These are phyloP conservation scores for Scarus forsteni DNA, from an alignment of 2,797 vertebrate species.

Conservation along the genomic window DNA sequence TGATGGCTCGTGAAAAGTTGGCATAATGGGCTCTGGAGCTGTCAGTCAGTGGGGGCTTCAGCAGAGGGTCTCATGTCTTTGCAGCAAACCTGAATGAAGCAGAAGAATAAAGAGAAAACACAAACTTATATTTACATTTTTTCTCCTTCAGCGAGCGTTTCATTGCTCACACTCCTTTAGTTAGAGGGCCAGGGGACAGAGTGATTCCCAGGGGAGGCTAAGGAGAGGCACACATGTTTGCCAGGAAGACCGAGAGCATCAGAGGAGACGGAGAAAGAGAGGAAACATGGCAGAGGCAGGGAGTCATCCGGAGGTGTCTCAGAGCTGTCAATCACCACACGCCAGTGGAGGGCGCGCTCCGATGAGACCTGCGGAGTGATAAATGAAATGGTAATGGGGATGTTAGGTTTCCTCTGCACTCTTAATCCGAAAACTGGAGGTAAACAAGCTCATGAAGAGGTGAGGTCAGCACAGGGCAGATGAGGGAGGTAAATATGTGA, in stretches of 20 bases:
- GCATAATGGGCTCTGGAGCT: constrained; percentile 38
- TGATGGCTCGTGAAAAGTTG: constrained; percentile 29
- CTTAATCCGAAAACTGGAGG: constrained; percentile 27
- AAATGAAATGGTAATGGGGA: constrained; percentile 57
- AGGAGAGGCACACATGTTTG: constrained; percentile 60
- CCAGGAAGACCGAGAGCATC: constrained; percentile 67
- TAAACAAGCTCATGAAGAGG: constrained; percentile 15
- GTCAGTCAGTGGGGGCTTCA: constrained; percentile 52
- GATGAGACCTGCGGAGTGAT: constrained; percentile 46
- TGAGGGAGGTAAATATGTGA: constrained; percentile 21
- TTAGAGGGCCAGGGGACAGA: constrained; percentile 46
- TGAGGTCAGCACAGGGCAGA: constrained; percentile 16
- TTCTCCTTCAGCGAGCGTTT: constrained; percentile 33
- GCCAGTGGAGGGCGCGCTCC: constrained; percentile 36
- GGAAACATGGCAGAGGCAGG: constrained; percentile 69
- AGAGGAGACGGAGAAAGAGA: constrained; percentile 57
- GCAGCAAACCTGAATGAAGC: constrained; percentile 51
- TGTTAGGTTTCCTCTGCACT: constrained; percentile 27
- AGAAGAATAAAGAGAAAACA: constrained; percentile 34
- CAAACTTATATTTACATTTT: constrained; percentile 19
- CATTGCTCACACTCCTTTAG: constrained; percentile 36
- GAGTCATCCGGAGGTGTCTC: constrained; percentile 68
- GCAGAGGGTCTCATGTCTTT: constrained; percentile 28
- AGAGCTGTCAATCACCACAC: constrained; percentile 67
- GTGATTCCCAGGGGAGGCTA: constrained; percentile 58